Percentiles rank a stretch among this genome's conserved stretches.
These are phyloP conservation scores for Cryptotis parvus DNA, from an alignment of 2,113 vertebrate species.

Conservation along the genomic window DNA sequence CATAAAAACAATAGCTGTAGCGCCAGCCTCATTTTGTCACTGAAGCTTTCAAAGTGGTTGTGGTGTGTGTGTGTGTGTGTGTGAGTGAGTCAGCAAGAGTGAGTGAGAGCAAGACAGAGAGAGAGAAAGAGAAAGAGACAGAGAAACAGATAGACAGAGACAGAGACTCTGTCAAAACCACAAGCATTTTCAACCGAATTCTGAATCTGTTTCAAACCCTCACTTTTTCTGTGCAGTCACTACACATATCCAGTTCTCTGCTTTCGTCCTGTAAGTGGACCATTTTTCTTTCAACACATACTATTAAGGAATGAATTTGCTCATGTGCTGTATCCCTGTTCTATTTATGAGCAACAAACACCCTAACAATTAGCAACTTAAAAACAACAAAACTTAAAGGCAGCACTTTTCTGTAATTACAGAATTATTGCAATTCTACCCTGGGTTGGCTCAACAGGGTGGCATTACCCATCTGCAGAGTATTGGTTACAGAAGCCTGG, in stretches of 20 bases:
- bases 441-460: too few relatives aligned
- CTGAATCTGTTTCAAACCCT: background rate
- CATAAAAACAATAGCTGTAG: slow-evolving; percentile 22
- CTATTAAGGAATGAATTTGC: background rate
- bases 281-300: background rate
- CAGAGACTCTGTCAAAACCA: background rate
- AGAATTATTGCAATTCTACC: background rate
- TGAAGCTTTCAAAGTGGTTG: background rate
- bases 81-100: background rate
- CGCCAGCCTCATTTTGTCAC: background rate
- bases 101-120: background rate
- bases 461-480: background rate
- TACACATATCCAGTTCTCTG: background rate
- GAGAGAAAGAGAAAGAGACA: background rate
- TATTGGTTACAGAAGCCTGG: background rate
- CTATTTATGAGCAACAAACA: background rate
- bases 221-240: background rate
- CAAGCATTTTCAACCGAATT: background rate
- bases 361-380: background rate
- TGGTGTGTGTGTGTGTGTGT: background rate
- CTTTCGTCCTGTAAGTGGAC: background rate
- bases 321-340: background rate
- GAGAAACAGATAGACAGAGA: too few relatives aligned
- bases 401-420: background rate
- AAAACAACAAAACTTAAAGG: background rate